Evolutionary conservation across 2,113 vertebrate genomes (phyloP).

Genomic region (Natator depressus): DNA sequence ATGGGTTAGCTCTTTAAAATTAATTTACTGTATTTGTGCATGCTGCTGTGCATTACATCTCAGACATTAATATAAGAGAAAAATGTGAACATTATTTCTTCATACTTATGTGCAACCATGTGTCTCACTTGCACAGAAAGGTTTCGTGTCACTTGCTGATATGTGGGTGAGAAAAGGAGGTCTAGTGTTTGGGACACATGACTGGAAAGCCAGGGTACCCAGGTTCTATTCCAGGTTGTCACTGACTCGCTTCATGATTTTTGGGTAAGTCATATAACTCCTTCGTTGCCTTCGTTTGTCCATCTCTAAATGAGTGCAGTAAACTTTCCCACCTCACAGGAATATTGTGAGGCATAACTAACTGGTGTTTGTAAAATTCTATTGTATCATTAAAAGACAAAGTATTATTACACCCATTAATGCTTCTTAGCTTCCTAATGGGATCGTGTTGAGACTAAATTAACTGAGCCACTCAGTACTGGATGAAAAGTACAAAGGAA

Average conservation of each 20-base stretch:
- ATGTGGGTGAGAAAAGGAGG: not conserved
- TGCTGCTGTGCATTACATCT: not conserved
- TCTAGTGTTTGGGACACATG: not conserved
- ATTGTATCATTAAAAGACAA: not conserved
- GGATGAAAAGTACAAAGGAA: too few relatives aligned
- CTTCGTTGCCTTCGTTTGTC: not conserved
- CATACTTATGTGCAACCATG: not conserved
- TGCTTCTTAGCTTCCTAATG: slow-evolving; percentile 15
- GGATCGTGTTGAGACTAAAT: slow-evolving; percentile 11
- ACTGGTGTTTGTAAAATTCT: not conserved
- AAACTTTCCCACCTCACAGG: not conserved
- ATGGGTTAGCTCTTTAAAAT: not conserved
- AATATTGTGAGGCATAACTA: not conserved
- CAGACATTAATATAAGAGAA: not conserved
- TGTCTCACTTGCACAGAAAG: not conserved
- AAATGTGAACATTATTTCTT: fast-evolving
- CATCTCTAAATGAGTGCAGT: fast-evolving
- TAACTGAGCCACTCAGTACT: not conserved
- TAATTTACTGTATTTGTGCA: not conserved
- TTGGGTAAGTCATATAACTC: not conserved
- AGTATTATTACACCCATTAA: not conserved
- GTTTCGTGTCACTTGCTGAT: fast-evolving
- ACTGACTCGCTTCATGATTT: not conserved
- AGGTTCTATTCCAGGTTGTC: not conserved
- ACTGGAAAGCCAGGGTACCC: not conserved